Evolutionary conservation across 2,113 vertebrate genomes (phyloP).

Genomic region (Leptosomus discolor): DNA sequence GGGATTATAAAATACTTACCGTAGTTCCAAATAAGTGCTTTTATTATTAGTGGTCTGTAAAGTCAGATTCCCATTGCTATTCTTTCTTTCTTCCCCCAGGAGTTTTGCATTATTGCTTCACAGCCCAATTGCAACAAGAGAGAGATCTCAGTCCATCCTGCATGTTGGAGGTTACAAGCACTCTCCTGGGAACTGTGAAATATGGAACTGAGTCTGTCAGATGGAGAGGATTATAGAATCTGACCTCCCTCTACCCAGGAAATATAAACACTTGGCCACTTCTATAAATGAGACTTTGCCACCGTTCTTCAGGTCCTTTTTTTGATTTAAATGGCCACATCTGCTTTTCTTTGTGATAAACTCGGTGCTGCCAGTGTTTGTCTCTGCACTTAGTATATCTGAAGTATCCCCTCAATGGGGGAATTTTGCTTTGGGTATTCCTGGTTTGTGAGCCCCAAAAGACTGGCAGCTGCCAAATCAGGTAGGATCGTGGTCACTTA

Average conservation of each 20-base stretch:
- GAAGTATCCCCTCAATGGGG: not conserved
- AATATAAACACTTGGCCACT: not conserved
- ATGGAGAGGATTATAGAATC: not conserved
- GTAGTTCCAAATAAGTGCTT: not conserved
- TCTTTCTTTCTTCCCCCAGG: not conserved
- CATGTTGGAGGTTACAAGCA: not conserved
- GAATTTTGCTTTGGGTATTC: not conserved
- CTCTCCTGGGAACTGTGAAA: not conserved
- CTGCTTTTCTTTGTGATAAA: not conserved
- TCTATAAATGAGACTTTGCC: not conserved
- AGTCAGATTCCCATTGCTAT: not conserved
- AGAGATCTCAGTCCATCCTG: not conserved
- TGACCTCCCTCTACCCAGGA: not conserved
- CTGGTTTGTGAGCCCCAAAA: not conserved
- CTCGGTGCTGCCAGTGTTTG: not conserved
- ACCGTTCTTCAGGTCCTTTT: not conserved
- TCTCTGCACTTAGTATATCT: not conserved
- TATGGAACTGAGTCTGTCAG: not conserved
- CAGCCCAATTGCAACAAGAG: not conserved
- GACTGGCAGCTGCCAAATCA: not conserved
- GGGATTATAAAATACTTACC: not conserved
- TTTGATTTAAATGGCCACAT: not conserved
- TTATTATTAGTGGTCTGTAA: not conserved
- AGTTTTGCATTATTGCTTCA: not conserved
- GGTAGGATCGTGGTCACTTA: not conserved